Conservation (phyloP, 2,797 vertebrate genomes). For the Fistularia commersonii region DNA sequence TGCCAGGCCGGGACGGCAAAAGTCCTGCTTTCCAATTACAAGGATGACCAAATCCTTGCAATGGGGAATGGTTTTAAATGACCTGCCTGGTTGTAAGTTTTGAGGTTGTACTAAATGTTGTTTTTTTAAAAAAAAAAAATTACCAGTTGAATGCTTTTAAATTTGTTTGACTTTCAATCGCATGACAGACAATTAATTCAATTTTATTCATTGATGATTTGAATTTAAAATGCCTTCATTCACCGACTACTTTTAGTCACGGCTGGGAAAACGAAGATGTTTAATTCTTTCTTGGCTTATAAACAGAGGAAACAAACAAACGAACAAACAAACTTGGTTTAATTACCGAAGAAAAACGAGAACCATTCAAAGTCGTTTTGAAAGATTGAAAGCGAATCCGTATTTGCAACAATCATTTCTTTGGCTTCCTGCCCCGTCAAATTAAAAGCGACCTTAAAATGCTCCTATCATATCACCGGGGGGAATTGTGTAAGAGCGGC, state of each 20-base stretch:
- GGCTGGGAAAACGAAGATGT: slow-evolving; percentile 45
- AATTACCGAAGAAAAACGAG: slow-evolving; percentile 60
- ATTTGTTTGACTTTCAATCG: too few relatives aligned
- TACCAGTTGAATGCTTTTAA: neutral
- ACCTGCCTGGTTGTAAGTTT: neutral
- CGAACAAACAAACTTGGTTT: slow-evolving; percentile 41
- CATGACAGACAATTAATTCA: too few relatives aligned
- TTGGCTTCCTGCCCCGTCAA: slow-evolving; percentile 41
- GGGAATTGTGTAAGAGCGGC: slow-evolving; percentile 31
- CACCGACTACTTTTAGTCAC: slow-evolving; percentile 30
- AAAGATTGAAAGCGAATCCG: slow-evolving; percentile 46
- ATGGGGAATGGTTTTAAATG: neutral
- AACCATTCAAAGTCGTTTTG: slow-evolving; percentile 47
- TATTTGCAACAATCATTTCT: slow-evolving; percentile 51
- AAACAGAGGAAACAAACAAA: slow-evolving; percentile 56
- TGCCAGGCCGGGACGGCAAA: neutral
- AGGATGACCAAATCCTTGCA: too few relatives aligned
- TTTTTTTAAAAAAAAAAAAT: slow-evolving; percentile 1
- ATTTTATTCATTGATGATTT: too few relatives aligned
- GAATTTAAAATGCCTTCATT: too few relatives aligned
- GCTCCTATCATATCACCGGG: slow-evolving; percentile 45
- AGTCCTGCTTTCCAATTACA: too few relatives aligned
- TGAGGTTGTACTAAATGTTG: neutral
- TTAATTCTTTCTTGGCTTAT: slow-evolving; percentile 49
- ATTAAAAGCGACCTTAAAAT: slow-evolving; percentile 60